Percentiles rank a stretch among this genome's conserved stretches.
phyloP scores from a whole-genome alignment of 2,797 vertebrate genomes.

The Gymnocypris eckloni region DNA sequence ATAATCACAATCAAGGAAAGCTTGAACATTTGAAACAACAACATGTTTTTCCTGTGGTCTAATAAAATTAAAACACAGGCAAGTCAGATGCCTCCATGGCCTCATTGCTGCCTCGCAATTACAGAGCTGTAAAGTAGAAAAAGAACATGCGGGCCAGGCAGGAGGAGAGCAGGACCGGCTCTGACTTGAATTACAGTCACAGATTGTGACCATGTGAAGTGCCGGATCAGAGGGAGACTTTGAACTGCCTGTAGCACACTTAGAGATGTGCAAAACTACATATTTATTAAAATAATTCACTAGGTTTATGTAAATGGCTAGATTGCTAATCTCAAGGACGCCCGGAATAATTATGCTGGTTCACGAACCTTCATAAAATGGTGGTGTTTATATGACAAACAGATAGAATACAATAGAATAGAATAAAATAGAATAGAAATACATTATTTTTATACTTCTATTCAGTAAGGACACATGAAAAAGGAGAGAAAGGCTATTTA shows the following conservation, averaged over 20 bases:
- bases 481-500: not conserved
- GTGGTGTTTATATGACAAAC: not conserved
- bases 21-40: slow-evolving; percentile 85
- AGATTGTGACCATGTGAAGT: slow-evolving; percentile 90
- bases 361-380: not conserved
- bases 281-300: not conserved
- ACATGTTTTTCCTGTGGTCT: slow-evolving; percentile 88
- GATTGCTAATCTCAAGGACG: not conserved
- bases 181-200: slow-evolving; percentile 83
- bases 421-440: not conserved
- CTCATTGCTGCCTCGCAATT: slow-evolving; percentile 79
- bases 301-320: not conserved
- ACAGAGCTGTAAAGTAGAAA: slow-evolving; percentile 81
- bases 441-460: not conserved
- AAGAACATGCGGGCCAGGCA: slow-evolving; percentile 63
- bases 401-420: not conserved
- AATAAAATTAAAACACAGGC: slow-evolving; percentile 84
- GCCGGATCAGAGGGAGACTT: slow-evolving; percentile 65
- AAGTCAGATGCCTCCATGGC: slow-evolving; percentile 74
- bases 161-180: slow-evolving; percentile 54
- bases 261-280: slow-evolving; percentile 2
- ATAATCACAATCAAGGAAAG: slow-evolving; percentile 80
- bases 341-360: not conserved
- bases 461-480: not conserved
- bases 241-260: slow-evolving; percentile 55